Evolutionary conservation across 2,797 vertebrate genomes (phyloP).

Genomic region (Enteromius anoplus): DNA sequence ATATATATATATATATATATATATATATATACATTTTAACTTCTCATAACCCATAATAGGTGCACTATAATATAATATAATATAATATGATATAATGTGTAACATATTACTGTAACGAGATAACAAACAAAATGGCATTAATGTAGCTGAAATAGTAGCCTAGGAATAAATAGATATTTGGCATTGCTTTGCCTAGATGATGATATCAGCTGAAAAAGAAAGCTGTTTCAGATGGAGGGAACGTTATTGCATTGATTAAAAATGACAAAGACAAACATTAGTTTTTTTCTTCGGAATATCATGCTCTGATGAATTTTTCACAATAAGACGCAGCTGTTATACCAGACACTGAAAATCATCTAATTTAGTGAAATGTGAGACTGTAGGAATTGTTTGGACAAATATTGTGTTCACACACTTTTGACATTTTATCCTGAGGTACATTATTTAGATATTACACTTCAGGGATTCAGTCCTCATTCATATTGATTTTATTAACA

Average conservation of each 20-base stretch:
- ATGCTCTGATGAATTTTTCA: constrained; percentile 6
- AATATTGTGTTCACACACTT: constrained; percentile 5
- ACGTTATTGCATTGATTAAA: background rate
- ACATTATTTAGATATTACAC: constrained; percentile 16
- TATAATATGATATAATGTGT: too few species aligned
- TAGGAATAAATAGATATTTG: background rate
- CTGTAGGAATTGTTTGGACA: constrained; percentile 12
- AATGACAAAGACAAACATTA: background rate
- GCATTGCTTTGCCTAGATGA: background rate
- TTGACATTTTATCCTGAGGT: constrained; percentile 12
- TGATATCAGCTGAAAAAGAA: background rate
- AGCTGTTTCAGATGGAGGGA: background rate
- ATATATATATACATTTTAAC: too few species aligned
- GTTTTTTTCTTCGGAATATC: background rate
- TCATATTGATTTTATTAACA: constrained; percentile 36
- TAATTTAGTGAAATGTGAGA: background rate
- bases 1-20: too few species aligned
- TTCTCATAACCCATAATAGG: too few species aligned
- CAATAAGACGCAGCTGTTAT: background rate
- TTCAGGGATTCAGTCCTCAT: constrained; percentile 4
- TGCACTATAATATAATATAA: too few species aligned
- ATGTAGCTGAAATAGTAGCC: background rate
- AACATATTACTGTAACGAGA: background rate
- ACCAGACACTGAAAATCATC: background rate
- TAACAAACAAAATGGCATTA: background rate